These are phyloP conservation scores for Schizopygopsis malacanthus DNA, from an alignment of 2,797 vertebrate species.

Conservation along the genomic window DNA sequence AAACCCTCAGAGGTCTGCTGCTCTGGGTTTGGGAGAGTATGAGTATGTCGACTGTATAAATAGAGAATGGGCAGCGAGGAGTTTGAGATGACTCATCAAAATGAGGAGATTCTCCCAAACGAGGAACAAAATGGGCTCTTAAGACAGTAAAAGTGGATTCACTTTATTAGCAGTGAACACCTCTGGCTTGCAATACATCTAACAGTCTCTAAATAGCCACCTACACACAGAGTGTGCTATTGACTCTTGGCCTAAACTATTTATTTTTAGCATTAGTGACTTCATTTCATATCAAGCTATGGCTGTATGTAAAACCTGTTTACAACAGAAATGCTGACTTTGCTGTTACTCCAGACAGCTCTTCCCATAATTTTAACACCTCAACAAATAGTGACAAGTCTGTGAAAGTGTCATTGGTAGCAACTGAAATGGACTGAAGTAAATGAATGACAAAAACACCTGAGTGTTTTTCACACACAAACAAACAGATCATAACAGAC, in stretches of 20 bases:
- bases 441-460: not conserved
- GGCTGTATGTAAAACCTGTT: not conserved
- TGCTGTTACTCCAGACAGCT: not conserved
- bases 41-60: slow-evolving; percentile 5
- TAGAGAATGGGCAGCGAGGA: slow-evolving; percentile 1
- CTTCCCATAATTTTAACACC: not conserved
- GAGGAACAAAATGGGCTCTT: not conserved
- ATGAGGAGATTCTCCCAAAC: not conserved
- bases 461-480: not conserved
- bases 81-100: slow-evolving; percentile 43
- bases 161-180: slow-evolving; percentile 1
- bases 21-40: not conserved
- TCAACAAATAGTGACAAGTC: not conserved
- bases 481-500: not conserved
- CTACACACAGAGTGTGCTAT: not conserved
- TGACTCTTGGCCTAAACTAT: not conserved
- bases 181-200: not conserved
- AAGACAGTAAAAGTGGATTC: not conserved
- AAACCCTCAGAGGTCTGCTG: slow-evolving; percentile 21
- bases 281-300: not conserved
- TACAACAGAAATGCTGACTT: not conserved
- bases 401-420: not conserved
- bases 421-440: not conserved
- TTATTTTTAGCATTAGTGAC: not conserved
- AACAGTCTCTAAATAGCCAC: not conserved